phyloP scores from a whole-genome alignment of 2,888 invertebrate species.

The Ochropleura plecta region DNA sequence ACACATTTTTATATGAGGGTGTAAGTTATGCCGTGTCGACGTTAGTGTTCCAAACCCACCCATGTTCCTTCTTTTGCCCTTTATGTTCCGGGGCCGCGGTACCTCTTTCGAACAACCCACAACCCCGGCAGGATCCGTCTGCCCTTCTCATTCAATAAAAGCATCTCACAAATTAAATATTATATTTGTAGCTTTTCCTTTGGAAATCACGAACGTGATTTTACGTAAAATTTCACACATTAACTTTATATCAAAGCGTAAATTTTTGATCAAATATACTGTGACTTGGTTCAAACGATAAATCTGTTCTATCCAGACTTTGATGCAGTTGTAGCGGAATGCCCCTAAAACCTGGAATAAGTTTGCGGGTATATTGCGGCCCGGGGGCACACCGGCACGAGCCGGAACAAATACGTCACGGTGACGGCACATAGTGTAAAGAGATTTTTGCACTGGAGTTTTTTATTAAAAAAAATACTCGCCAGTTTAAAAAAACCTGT shows the following conservation, averaged over 20 bases:
- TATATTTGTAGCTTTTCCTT: neutral
- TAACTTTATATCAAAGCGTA: neutral
- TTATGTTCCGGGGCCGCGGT: too few relatives aligned
- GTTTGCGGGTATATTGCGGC: constrained; percentile 15
- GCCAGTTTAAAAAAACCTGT: too few relatives aligned
- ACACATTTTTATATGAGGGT: neutral
- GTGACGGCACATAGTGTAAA: constrained; percentile 6
- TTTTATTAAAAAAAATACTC: neutral
- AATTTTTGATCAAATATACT: neutral
- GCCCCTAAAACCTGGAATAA: too few relatives aligned
- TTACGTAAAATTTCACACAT: neutral
- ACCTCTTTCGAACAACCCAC: too few relatives aligned
- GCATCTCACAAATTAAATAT: neutral
- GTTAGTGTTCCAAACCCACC: neutral
- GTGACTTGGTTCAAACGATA: neutral
- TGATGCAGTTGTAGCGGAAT: constrained; percentile 24
- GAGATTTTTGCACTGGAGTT: neutral
- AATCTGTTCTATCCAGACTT: constrained; percentile 1
- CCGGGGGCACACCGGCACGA: neutral
- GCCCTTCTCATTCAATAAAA: neutral
- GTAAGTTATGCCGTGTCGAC: neutral
- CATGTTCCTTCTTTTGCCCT: too few relatives aligned
- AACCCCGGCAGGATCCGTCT: neutral
- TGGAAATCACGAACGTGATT: neutral
- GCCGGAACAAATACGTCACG: neutral